Evolutionary conservation across 2,113 vertebrate genomes (phyloP).

Genomic region (Corynorhinus townsendii): DNA sequence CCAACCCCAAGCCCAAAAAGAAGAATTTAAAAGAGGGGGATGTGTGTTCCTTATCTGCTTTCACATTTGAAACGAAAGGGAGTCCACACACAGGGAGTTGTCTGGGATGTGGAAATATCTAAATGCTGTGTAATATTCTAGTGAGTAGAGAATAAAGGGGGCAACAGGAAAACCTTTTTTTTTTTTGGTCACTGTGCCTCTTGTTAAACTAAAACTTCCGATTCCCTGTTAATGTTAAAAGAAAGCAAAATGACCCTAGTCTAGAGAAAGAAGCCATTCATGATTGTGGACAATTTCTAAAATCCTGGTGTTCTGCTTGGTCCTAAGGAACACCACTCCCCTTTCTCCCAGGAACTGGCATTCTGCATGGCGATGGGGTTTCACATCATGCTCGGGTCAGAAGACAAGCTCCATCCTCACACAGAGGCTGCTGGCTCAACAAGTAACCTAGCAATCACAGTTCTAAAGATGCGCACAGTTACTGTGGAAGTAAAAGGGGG

Average conservation of each 20-base stretch:
- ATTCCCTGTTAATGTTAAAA: not conserved
- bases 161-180: not conserved
- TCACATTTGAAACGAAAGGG: constrained; percentile 2
- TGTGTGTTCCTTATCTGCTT: not conserved
- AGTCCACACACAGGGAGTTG: not conserved
- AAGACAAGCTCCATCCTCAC: not conserved
- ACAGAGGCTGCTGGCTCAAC: not conserved
- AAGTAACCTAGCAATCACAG: not conserved
- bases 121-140: not conserved
- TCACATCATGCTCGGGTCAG: not conserved
- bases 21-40: not conserved
- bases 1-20: not conserved
- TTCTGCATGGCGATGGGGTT: not conserved
- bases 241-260: not conserved
- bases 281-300: not conserved
- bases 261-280: not conserved
- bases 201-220: not conserved
- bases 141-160: not conserved
- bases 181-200: not conserved
- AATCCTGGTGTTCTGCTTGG: not conserved
- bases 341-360: not conserved
- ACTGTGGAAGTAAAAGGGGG: not conserved
- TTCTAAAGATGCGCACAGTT: not conserved
- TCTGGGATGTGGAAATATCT: not conserved
- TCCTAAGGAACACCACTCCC: not conserved